Conservation (phyloP, 2,888 invertebrate genomes). For the Harmothoe impar region DNA sequence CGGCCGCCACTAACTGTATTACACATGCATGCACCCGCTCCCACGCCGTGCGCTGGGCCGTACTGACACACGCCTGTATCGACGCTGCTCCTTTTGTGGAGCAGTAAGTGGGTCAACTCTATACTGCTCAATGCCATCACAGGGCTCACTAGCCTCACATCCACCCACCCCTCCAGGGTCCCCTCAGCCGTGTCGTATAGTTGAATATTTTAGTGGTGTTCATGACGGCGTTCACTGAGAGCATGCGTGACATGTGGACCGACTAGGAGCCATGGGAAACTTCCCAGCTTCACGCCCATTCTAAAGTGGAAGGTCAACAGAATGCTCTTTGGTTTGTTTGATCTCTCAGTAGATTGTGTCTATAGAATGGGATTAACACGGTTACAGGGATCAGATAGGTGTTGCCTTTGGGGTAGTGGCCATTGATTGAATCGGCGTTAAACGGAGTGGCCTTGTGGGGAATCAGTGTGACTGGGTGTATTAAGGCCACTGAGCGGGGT, state of each 20-base stretch:
- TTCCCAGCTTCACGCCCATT: not conserved
- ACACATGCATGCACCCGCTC: not conserved
- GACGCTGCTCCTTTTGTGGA: not conserved
- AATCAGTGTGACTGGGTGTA: no score
- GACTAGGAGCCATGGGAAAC: not conserved
- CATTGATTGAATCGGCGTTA: no score
- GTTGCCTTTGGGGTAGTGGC: no score
- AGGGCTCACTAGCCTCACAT: not conserved
- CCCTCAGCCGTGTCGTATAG: not conserved
- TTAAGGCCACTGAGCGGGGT: no score
- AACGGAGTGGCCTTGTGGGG: no score
- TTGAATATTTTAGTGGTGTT: not conserved
- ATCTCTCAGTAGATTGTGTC: no score
- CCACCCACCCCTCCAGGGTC: not conserved
- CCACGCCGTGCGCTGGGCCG: not conserved
- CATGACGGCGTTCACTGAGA: not conserved
- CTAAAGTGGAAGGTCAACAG: not conserved
- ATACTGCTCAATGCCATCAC: not conserved
- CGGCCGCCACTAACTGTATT: no score
- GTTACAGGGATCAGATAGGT: no score
- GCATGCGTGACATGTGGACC: not conserved
- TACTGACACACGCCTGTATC: not conserved
- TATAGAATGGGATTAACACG: no score
- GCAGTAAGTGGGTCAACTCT: not conserved
- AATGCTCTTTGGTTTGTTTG: no score